Percentiles rank a stretch among this genome's conserved stretches.
Conservation (phyloP, 2,797 vertebrate species). For the Sebastes aleutianus region DNA sequence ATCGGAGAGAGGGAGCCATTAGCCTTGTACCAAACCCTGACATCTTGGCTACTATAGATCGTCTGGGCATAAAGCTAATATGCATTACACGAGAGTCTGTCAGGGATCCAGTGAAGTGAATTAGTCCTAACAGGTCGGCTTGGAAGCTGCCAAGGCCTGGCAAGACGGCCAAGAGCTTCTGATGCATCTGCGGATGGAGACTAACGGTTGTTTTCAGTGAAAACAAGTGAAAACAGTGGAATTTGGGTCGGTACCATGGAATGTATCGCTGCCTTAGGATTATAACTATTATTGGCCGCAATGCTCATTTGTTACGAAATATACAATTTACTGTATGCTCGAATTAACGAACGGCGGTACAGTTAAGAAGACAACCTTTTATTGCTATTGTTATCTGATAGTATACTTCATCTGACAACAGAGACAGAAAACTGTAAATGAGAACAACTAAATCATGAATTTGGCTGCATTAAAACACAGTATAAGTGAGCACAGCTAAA, state of each 20-base stretch:
- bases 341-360: not conserved
- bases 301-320: not conserved
- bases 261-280: not conserved
- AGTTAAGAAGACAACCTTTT: not conserved
- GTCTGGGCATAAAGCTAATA: slow-evolving; percentile 40
- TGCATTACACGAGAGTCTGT: slow-evolving; percentile 49
- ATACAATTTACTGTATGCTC: not conserved
- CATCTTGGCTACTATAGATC: slow-evolving; percentile 27
- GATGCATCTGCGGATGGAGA: slow-evolving; percentile 21
- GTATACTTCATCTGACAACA: not conserved
- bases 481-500: not conserved
- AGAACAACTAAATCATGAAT: not conserved
- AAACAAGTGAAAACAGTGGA: not conserved
- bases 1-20: slow-evolving; percentile 26
- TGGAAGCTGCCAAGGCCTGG: slow-evolving; percentile 36
- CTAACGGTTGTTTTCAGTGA: slow-evolving; percentile 16
- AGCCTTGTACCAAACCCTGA: slow-evolving; percentile 34
- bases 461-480: not conserved
- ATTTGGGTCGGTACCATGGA: not conserved
- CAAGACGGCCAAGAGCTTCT: slow-evolving; percentile 23
- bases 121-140: slow-evolving; percentile 49
- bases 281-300: not conserved
- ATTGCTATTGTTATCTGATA: not conserved
- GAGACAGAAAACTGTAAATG: not conserved
- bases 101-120: slow-evolving; percentile 50